phyloP scores from a whole-genome alignment of 2,797 vertebrate species.

The Scarus forsteni region DNA sequence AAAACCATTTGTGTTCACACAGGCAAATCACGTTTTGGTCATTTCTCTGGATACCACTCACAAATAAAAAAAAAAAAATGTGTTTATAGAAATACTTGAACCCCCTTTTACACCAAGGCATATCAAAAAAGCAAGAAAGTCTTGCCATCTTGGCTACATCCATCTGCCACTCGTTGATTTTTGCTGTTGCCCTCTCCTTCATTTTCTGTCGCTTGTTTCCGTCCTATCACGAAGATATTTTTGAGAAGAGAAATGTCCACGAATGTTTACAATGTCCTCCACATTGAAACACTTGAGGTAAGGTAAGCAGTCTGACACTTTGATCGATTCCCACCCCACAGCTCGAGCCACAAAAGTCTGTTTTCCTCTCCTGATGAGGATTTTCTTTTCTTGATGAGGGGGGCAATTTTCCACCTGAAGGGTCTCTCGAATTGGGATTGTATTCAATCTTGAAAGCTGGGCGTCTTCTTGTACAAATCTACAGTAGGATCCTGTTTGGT shows the following conservation, averaged over 20 bases:
- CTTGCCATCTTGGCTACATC: slow-evolving; percentile 72
- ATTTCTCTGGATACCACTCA: slow-evolving; percentile 57
- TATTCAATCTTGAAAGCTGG: slow-evolving; percentile 33
- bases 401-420: slow-evolving; percentile 55
- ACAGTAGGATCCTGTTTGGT: slow-evolving; percentile 64
- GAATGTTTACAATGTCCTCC: slow-evolving; percentile 83
- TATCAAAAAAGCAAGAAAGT: slow-evolving; percentile 61
- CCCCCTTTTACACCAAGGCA: slow-evolving; percentile 53
- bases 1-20: slow-evolving; percentile 52
- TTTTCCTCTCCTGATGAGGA: slow-evolving; percentile 55
- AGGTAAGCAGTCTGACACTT: slow-evolving; percentile 86
- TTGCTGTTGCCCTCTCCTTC: slow-evolving; percentile 59
- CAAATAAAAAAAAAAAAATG: slow-evolving; percentile 29
- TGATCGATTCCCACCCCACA: slow-evolving; percentile 78
- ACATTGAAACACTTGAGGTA: slow-evolving; percentile 91
- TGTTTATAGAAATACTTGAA: slow-evolving; percentile 61
- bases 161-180: slow-evolving; percentile 64
- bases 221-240: slow-evolving; percentile 70
- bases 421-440: slow-evolving; percentile 73
- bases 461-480: slow-evolving; percentile 57
- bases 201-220: slow-evolving; percentile 58
- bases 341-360: slow-evolving; percentile 80
- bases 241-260: slow-evolving; percentile 80
- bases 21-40: slow-evolving; percentile 49
- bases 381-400: slow-evolving; percentile 59